Percentiles rank a stretch among this genome's conserved stretches.
These are phyloP conservation scores for Poecile montanus DNA, from an alignment of 2,797 vertebrate species.

Conservation along the genomic window DNA sequence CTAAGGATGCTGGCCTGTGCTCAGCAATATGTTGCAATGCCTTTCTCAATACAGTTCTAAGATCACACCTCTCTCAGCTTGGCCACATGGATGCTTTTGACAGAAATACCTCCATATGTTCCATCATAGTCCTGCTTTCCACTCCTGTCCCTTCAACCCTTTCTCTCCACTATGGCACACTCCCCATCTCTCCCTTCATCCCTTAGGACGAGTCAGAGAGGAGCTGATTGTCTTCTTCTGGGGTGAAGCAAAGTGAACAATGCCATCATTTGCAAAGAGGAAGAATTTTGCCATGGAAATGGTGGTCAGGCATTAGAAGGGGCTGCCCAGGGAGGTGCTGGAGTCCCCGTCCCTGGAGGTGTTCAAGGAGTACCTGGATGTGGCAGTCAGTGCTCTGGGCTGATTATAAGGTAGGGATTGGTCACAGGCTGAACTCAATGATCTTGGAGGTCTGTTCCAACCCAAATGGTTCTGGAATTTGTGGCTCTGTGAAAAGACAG, in stretches of 20 bases:
- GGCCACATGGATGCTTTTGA: background rate
- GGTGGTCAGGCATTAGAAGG: background rate
- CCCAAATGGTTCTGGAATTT: background rate
- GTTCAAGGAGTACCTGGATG: rapidly evolving
- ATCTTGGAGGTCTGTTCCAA: background rate
- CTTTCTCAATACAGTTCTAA: rapidly evolving
- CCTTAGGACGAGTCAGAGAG: background rate
- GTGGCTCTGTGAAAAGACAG: background rate
- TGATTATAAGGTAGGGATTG: background rate
- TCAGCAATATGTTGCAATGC: rapidly evolving
- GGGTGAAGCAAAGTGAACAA: background rate
- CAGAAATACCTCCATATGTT: background rate
- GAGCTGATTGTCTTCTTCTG: background rate
- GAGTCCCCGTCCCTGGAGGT: background rate
- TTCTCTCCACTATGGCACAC: rapidly evolving
- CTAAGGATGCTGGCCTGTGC: background rate
- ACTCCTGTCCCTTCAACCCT: background rate
- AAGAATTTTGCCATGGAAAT: background rate
- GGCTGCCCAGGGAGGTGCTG: background rate
- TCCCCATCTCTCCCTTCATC: background rate
- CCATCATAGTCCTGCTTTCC: background rate
- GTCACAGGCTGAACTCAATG: background rate
- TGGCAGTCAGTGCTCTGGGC: background rate
- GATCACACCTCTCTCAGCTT: background rate
- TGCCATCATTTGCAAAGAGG: background rate